These are phyloP conservation scores for Sebastiscus albofasciatus DNA, from an alignment of 2,797 vertebrate species.

Conservation along the genomic window DNA sequence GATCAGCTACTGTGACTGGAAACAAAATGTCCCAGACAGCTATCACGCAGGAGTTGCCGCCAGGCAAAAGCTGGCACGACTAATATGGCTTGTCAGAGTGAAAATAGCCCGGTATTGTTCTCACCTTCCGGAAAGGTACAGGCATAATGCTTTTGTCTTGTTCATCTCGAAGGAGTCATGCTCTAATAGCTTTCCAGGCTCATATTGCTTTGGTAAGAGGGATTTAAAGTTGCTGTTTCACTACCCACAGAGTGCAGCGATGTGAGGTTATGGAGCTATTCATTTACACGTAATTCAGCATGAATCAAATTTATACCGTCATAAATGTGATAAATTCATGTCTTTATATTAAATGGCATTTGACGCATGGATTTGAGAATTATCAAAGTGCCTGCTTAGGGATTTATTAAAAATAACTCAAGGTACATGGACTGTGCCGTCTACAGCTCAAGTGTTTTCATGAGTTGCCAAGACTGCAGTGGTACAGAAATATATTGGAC, in stretches of 20 bases:
- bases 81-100: slow-evolving; percentile 76
- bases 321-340: slow-evolving; percentile 51
- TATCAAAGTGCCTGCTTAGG: slow-evolving; percentile 54
- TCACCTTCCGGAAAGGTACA: slow-evolving; percentile 65
- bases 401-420: slow-evolving; percentile 69
- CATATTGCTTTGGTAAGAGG: slow-evolving; percentile 57
- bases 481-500: slow-evolving; percentile 50
- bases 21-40: slow-evolving; percentile 74
- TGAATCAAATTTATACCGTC: slow-evolving; percentile 51
- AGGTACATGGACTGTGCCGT: slow-evolving; percentile 52
- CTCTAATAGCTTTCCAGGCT: slow-evolving; percentile 72
- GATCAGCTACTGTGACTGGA: slow-evolving; percentile 75
- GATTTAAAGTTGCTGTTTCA: slow-evolving; percentile 67
- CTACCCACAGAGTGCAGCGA: slow-evolving; percentile 22
- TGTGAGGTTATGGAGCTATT: slow-evolving; percentile 38
- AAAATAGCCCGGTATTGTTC: slow-evolving; percentile 71
- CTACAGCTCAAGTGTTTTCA: slow-evolving; percentile 49
- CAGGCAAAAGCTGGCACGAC: slow-evolving; percentile 72
- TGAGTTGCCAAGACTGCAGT: slow-evolving; percentile 51
- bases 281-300: slow-evolving; percentile 54
- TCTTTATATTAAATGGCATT: slow-evolving; percentile 58
- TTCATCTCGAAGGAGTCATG: slow-evolving; percentile 70
- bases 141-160: slow-evolving; percentile 62
- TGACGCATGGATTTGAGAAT: slow-evolving; percentile 53
- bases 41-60: slow-evolving; percentile 54